phyloP scores from a whole-genome alignment of 2,113 vertebrate genomes.

The Phyllostomus hastatus region DNA sequence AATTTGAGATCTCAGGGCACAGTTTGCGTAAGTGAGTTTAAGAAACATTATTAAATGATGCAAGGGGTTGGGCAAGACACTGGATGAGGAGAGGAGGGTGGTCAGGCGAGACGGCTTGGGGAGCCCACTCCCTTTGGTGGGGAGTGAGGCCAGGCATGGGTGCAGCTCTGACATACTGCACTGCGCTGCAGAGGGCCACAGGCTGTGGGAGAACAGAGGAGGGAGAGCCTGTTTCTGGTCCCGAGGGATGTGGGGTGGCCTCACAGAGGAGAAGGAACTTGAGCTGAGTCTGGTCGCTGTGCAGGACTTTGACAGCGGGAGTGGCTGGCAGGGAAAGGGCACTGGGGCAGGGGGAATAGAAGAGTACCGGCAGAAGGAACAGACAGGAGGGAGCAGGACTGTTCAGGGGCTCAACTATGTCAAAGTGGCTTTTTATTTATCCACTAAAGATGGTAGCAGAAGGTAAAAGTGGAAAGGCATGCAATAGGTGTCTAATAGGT shows the following conservation, averaged over 20 bases:
- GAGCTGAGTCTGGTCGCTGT: background rate
- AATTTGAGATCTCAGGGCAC: background rate
- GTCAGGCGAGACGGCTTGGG: background rate
- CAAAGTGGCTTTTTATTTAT: background rate
- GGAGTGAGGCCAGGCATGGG: background rate
- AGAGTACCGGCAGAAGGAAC: background rate
- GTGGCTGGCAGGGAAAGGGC: background rate
- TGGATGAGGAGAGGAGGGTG: background rate
- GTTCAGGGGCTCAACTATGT: background rate
- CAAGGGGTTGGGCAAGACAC: background rate
- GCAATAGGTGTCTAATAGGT: background rate
- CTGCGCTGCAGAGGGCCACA: background rate
- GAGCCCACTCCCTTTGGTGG: background rate
- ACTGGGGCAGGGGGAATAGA: rapidly evolving
- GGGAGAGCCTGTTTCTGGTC: background rate
- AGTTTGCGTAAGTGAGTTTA: background rate
- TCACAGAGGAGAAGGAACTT: background rate
- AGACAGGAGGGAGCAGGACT: background rate
- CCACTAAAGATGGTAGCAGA: background rate
- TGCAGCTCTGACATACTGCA: background rate
- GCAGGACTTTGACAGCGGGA: background rate
- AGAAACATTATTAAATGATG: conserved; percentile 16
- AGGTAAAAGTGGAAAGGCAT: background rate
- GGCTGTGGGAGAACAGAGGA: background rate
- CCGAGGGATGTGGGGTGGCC: background rate